Base-by-base conservation (phyloP, 2,113 vertebrate genomes). In the Eublepharis macularius region DNA sequence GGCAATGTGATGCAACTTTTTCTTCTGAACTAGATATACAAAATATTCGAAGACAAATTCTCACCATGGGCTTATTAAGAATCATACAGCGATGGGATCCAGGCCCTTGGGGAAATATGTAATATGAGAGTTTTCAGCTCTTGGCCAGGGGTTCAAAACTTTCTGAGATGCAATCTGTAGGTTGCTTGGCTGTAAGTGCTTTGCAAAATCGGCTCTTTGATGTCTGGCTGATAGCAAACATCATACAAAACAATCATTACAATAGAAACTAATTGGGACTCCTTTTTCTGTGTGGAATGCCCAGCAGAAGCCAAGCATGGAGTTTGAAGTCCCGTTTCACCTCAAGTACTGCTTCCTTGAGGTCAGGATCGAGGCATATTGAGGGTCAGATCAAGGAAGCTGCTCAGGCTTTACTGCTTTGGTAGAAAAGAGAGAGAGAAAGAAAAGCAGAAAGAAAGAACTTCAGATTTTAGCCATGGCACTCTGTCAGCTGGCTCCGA, bases 1-100 rank as follows among this genome's bases (percentile, higher is more conserved):
- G 78, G 87, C 1, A 89, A 60, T 9, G 88, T 90, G 89, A 92
- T 87, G 88, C 16, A 83, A 88, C 19, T 32, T 86, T 93, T 93
- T 93, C 74, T 92, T 92, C 90, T 88, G 85, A 80, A 83, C 75
- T 7, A 0, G 77, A 90, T 4, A 49, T 0, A 0, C 85, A 89
- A 86, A 82, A 84, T 70, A 75, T 8, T 0, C 13, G 11, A 29
- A 84, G 88, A 88, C 91, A 88, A 90, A 78, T 51, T 2, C 13
- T 68, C 21, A 73, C 34, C 4, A 4, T 78, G 63, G 36, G 14
- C 39, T 49, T 54, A 45, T 21, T 77, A 66, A 88, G 86, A 90
- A n/a, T 76, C 78, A 80, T 79, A 83, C 82, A 79, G 54, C 77
- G 86, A 1, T 1, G 54, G 80, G 74, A 83, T 77, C n/a, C 5